Conservation (phyloP, 2,888 invertebrate species). For the Poecilus cupreus region DNA sequence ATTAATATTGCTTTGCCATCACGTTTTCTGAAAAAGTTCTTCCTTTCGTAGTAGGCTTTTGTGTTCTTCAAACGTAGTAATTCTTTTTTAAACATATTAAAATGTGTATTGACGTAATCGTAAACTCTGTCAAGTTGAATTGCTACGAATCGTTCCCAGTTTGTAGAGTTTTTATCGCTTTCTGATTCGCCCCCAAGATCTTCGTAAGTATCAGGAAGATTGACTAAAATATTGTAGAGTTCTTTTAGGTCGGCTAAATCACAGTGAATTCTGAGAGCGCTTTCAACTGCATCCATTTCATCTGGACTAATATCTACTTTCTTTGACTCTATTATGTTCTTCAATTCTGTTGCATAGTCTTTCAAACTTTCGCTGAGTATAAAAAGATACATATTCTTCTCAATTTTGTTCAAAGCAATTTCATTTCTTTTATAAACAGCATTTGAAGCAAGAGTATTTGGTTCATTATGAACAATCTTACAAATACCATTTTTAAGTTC, state of each 20-base stretch:
- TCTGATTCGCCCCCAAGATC: not conserved
- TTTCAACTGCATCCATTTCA: not conserved
- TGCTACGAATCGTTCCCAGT: slow-evolving; percentile 5
- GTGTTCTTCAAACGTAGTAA: slow-evolving; percentile 13
- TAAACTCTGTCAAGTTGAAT: slow-evolving; percentile 10
- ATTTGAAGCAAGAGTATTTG: not conserved
- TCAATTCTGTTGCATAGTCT: slow-evolving; percentile 12
- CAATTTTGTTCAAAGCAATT: slow-evolving; percentile 26
- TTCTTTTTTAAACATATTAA: slow-evolving; percentile 40
- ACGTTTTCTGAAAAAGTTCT: slow-evolving; percentile 27
- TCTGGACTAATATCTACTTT: not conserved
- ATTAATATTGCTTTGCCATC: slow-evolving; percentile 10
- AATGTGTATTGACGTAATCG: slow-evolving; percentile 19
- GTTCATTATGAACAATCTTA: slow-evolving; percentile 13
- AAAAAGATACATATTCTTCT: slow-evolving; percentile 30
- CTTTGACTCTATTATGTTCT: not conserved
- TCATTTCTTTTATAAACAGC: slow-evolving; percentile 21
- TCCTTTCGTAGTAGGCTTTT: slow-evolving; percentile 26
- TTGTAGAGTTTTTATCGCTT: not conserved
- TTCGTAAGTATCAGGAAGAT: not conserved
- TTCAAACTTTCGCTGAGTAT: not conserved
- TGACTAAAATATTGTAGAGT: not conserved
- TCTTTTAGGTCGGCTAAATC: not conserved
- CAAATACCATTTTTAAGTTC: slow-evolving; percentile 22
- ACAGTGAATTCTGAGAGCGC: slow-evolving; percentile 3